Evolutionary conservation across 2,888 invertebrate genomes (phyloP).

Genomic region (Biston stratarius): DNA sequence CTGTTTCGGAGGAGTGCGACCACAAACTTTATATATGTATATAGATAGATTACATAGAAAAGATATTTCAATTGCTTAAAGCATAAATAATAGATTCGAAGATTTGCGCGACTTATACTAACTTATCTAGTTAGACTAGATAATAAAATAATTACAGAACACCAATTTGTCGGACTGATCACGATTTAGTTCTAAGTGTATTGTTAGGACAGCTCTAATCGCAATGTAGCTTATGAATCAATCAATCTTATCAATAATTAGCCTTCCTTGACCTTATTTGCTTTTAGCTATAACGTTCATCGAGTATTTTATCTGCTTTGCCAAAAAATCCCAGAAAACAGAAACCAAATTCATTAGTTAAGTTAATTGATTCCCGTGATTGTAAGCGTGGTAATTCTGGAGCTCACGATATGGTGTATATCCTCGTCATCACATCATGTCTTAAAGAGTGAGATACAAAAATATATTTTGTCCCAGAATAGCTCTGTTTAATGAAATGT

Average conservation of each 20-base stretch:
- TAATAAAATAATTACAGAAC: constrained; percentile 3
- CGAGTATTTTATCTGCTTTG: not conserved
- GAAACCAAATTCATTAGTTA: not conserved
- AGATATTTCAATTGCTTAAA: no score
- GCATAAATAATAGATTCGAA: no score
- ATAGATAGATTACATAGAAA: no score
- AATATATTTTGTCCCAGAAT: not conserved
- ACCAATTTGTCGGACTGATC: constrained; percentile 11
- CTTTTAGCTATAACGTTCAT: not conserved
- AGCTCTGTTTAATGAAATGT: constrained; percentile 23
- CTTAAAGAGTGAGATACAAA: not conserved
- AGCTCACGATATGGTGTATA: not conserved
- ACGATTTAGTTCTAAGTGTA: constrained; percentile 24
- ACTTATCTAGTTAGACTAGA: not conserved
- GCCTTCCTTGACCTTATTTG: constrained; percentile 33
- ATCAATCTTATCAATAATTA: constrained; percentile 27
- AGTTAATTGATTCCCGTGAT: not conserved
- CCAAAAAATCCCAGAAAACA: not conserved
- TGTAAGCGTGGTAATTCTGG: not conserved
- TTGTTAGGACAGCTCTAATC: constrained; percentile 26
- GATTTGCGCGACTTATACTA: no score
- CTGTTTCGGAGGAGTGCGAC: no score
- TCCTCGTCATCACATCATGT: not conserved
- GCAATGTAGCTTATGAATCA: constrained; percentile 29
- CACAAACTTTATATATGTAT: no score